These are phyloP conservation scores for Bhutanitis thaidina DNA, from an alignment of 2,888 invertebrate genomes.

Conservation along the genomic window DNA sequence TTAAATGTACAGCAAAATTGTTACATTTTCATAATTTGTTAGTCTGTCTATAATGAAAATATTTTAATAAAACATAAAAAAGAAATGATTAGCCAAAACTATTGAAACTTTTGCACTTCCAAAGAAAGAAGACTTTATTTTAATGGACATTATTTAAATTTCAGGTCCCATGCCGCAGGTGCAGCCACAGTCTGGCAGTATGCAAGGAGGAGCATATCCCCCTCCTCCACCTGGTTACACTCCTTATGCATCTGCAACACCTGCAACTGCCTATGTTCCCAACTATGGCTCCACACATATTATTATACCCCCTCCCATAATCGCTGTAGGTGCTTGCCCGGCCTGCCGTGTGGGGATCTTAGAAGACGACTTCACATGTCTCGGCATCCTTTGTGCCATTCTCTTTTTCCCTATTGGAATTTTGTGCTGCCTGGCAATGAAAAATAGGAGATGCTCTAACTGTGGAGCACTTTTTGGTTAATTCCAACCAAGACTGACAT, in stretches of 20 bases:
- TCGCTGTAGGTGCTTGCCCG: slow-evolving; percentile 92
- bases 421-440: slow-evolving; percentile 90
- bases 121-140: neutral
- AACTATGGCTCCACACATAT: slow-evolving; percentile 82
- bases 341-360: slow-evolving; percentile 92
- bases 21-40: no score
- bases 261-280: slow-evolving; percentile 71
- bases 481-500: slow-evolving; percentile 21
- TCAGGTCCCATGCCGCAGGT: slow-evolving; percentile 35
- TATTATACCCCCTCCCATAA: slow-evolving; percentile 86
- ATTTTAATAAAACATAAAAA: no score
- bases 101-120: no score
- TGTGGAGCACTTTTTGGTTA: slow-evolving; percentile 91
- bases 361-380: slow-evolving; percentile 92
- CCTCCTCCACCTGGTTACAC: slow-evolving; percentile 81
- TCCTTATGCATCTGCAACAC: slow-evolving; percentile 55
- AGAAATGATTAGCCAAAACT: no score
- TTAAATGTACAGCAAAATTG: no score
- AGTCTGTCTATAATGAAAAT: no score
- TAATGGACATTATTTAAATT: slow-evolving; percentile 22
- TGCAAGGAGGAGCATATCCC: slow-evolving; percentile 47
- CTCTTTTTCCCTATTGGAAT: slow-evolving; percentile 93
- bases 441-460: slow-evolving; percentile 91
- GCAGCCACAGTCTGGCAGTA: slow-evolving; percentile 18
- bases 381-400: slow-evolving; percentile 91